Base-by-base conservation (phyloP, 2,888 invertebrate genomes). In the Pyrrhosoma nymphula region DNA sequence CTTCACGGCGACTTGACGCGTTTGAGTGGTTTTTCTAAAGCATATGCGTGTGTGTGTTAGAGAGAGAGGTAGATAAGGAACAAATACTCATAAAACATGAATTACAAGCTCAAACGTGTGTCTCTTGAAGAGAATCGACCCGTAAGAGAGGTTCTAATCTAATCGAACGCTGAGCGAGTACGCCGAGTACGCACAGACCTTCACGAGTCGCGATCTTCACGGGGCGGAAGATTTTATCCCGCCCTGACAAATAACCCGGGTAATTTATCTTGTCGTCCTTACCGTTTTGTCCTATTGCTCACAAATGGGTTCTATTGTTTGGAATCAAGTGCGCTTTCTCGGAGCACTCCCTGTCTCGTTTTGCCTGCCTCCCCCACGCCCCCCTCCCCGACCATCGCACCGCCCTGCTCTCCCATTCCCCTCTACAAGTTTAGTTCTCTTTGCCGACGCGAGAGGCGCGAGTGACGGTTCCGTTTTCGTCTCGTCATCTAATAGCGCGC, bases 401-500 rank as follows among this genome's bases (percentile, higher is more conserved):
- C 69, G 0, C 82, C 82, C 82, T 16, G 4, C 30, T 60, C 60
- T 91, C 60, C 0, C 60, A n/a, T 56, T 56, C 56, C 30, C 23
- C 30, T 56, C 26, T 39, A 20, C 55, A 60, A 56, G 56, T 18
- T 82, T 82, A 82, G 82, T 82, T 35, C 82, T 35, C 30, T 26
- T 30, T 16, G 35, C 1, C 30, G 82, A 35, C 82, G 30, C 82
- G 16, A 16, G 82, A 18, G 82, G 82, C 82, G 82, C 35, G 35
- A 35, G 56, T 23, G 91, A 10, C 39, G 30, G 63, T 39, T 91
- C 35, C 26, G 63, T 91, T 91, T 91, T 63, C 91, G 91, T 91
- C 91, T 23, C 91, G 91, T 91, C 91, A 69, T 63, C 63, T 91
- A 91, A 91, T 91, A 69, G 91, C 91, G n/a, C 26, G 60, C 47